Evolutionary conservation across 1,140 invertebrate species (phyloP).

Genomic region (Thalassaphorura encarpata): DNA sequence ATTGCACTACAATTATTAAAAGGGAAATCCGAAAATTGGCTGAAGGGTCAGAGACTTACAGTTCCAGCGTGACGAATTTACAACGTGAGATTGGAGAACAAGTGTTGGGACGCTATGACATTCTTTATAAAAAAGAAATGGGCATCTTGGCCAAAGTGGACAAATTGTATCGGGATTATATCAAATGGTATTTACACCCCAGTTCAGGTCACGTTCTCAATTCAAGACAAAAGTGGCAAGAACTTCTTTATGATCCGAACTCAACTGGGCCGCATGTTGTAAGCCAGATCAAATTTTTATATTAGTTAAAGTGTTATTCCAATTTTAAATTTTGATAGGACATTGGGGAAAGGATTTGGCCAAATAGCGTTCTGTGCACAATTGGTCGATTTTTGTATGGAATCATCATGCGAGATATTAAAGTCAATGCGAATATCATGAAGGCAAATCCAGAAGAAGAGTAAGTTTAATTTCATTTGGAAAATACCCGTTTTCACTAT

Average conservation of each 20-base stretch:
- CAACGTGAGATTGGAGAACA: conserved; percentile 57
- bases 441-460: conserved; percentile 44
- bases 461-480: conserved; percentile 38
- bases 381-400: conserved; percentile 77
- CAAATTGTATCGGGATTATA: conserved; percentile 56
- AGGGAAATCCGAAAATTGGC: conserved; percentile 57
- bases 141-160: conserved; percentile 56
- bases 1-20: conserved; percentile 52
- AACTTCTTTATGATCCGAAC: conserved; percentile 44
- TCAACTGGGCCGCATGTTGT: conserved; percentile 48
- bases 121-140: conserved; percentile 51
- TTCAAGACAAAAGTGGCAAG: conserved; percentile 61
- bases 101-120: conserved; percentile 54
- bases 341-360: conserved; percentile 52
- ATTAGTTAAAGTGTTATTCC: conserved; percentile 7
- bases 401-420: conserved; percentile 74
- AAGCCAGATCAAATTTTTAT: conserved; percentile 21
- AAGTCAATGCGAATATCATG: conserved; percentile 61
- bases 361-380: conserved; percentile 45
- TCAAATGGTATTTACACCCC: conserved; percentile 52
- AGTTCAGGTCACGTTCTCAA: conserved; percentile 39
- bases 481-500: background rate
- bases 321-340: conserved; percentile 36
- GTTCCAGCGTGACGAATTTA: conserved; percentile 53
- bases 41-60: conserved; percentile 66